Percentiles rank a stretch among this genome's conserved stretches.
Evolutionary conservation across 2,888 invertebrate species (phyloP).

Genomic region (Spilosoma lubricipeda): DNA sequence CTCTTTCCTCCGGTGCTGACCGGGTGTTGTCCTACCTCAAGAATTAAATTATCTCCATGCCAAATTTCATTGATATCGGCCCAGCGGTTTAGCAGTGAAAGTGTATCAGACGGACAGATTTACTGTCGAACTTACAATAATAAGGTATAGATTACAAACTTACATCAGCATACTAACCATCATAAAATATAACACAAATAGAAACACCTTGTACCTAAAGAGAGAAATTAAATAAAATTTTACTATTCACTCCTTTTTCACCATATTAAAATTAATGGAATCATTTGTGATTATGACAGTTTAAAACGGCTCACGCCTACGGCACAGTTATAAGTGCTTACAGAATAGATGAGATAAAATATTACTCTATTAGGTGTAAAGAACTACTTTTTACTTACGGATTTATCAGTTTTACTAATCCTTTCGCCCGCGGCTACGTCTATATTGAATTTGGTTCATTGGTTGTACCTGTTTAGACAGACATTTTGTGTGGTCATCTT

Average conservation of each 20-base stretch:
- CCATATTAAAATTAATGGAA: neutral
- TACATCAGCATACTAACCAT: neutral
- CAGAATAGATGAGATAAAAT: slow-evolving; percentile 5
- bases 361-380: neutral
- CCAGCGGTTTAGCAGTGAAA: too few relatives aligned
- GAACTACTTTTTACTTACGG: neutral
- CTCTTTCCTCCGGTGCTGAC: too few relatives aligned
- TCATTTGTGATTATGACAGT: slow-evolving; percentile 6
- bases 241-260: neutral
- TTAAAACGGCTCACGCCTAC: neutral
- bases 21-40: too few relatives aligned
- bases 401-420: neutral
- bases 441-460: neutral
- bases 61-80: too few relatives aligned
- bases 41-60: too few relatives aligned
- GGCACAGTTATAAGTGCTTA: neutral
- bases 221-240: neutral
- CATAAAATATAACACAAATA: neutral
- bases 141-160: too few relatives aligned
- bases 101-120: too few relatives aligned
- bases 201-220: neutral
- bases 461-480: neutral
- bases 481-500: neutral
- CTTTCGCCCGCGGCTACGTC: neutral
- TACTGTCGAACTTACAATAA: too few relatives aligned